Evolutionary conservation across 2,113 vertebrate species (phyloP).

Genomic region (Campylomormyrus tamandua): DNA sequence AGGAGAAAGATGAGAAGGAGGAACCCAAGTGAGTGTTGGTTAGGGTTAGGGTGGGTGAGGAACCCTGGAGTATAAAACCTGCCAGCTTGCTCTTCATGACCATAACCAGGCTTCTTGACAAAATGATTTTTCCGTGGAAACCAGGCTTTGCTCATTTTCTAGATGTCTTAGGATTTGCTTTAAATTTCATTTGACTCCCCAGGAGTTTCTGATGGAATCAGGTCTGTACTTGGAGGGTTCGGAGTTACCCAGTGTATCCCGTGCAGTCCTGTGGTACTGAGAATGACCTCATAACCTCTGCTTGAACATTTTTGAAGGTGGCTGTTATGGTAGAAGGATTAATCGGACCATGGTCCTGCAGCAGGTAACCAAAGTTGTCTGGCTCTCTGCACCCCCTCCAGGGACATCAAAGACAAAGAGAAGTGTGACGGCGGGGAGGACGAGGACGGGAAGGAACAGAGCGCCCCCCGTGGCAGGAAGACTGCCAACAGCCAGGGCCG

Average conservation of each 20-base stretch:
- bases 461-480: constrained; percentile 83
- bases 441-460: constrained; percentile 87
- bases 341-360: background rate
- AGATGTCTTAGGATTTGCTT: background rate
- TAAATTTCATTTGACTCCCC: background rate
- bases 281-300: background rate
- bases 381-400: constrained; percentile 40
- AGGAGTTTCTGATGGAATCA: background rate
- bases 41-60: background rate
- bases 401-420: constrained; percentile 97
- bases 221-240: background rate
- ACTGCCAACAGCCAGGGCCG: constrained; percentile 96
- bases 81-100: background rate
- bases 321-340: background rate
- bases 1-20: constrained; percentile 98
- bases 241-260: background rate
- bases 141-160: background rate
- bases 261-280: background rate
- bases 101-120: background rate
- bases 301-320: background rate
- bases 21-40: constrained; percentile 76
- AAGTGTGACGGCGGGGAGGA: constrained; percentile 85
- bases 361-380: background rate
- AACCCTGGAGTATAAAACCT: background rate
- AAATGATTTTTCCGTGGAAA: background rate